These are phyloP conservation scores for Rafetus swinhoei DNA, from an alignment of 2,113 vertebrate genomes.

Conservation along the genomic window DNA sequence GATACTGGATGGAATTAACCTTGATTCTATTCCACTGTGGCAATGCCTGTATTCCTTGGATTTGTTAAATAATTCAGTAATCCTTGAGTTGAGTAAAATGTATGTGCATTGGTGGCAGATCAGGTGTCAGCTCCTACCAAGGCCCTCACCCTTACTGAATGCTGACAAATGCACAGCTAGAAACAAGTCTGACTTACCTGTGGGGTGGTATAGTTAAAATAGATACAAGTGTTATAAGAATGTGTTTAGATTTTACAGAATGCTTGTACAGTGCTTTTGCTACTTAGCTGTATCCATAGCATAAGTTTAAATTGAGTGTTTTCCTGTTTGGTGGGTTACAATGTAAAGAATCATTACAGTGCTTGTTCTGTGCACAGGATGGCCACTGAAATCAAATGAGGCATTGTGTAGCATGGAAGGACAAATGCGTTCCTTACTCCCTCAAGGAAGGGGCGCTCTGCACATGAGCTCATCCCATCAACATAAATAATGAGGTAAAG, in stretches of 20 bases:
- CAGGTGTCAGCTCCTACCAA: not conserved
- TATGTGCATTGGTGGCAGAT: not conserved
- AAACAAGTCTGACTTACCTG: not conserved
- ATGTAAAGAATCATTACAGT: not conserved
- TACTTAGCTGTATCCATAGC: not conserved
- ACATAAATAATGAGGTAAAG: not conserved
- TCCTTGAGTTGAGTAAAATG: not conserved
- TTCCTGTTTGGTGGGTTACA: no score
- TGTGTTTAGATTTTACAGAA: not conserved
- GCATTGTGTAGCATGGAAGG: not conserved
- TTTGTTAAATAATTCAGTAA: constrained; percentile 27
- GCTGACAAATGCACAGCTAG: not conserved
- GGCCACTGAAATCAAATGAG: not conserved
- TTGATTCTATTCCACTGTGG: not conserved
- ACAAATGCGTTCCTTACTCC: not conserved
- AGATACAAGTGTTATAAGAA: not conserved
- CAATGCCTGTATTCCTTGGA: not conserved
- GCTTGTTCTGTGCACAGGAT: not conserved
- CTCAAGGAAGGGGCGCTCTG: not conserved
- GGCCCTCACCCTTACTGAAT: not conserved
- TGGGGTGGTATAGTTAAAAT: not conserved
- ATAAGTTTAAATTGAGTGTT: not conserved
- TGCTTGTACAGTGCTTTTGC: not conserved
- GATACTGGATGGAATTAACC: not conserved
- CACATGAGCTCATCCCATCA: not conserved